Percentiles rank a stretch among this genome's conserved stretches.
These are phyloP conservation scores for Noctilio leporinus DNA, from an alignment of 2,113 vertebrate species.

Conservation along the genomic window DNA sequence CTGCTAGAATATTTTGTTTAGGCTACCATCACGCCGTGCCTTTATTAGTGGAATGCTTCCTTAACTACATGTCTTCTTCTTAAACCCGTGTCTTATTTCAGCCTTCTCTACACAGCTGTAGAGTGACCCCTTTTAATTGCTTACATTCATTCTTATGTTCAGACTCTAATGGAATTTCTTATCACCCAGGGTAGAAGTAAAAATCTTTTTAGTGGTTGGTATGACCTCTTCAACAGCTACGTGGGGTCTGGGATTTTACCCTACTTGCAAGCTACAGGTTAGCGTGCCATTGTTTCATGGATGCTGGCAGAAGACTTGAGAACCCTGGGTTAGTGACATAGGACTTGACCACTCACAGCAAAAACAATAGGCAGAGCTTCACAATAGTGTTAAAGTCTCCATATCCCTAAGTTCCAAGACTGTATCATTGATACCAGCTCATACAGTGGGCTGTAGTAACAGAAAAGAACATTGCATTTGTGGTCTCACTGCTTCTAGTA, in stretches of 20 bases:
- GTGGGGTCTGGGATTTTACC: not conserved
- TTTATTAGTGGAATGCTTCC: not conserved
- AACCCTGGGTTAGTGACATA: not conserved
- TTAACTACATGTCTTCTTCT: not conserved
- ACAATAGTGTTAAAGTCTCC: not conserved
- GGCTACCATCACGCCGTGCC: not conserved
- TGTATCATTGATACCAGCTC: too few relatives aligned
- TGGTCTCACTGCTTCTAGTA: not conserved
- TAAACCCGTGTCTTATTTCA: not conserved
- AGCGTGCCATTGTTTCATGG: not conserved
- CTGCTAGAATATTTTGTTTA: not conserved
- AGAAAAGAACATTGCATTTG: not conserved
- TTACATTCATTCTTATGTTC: not conserved
- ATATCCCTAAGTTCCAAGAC: not conserved
- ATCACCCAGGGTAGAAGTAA: not conserved
- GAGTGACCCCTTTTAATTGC: not conserved
- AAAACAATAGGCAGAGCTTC: not conserved
- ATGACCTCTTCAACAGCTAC: not conserved
- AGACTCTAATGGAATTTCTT: not conserved
- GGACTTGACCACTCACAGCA: not conserved
- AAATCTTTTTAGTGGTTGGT: not conserved
- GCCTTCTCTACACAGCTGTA: not conserved
- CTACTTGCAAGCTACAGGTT: not conserved
- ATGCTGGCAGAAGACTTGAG: not conserved
- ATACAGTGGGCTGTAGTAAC: fast-evolving